Evolutionary conservation across 2,888 invertebrate genomes (phyloP), one percentile per base, ranked within the genome.

Genomic region (Oeneis ivallda): DNA sequence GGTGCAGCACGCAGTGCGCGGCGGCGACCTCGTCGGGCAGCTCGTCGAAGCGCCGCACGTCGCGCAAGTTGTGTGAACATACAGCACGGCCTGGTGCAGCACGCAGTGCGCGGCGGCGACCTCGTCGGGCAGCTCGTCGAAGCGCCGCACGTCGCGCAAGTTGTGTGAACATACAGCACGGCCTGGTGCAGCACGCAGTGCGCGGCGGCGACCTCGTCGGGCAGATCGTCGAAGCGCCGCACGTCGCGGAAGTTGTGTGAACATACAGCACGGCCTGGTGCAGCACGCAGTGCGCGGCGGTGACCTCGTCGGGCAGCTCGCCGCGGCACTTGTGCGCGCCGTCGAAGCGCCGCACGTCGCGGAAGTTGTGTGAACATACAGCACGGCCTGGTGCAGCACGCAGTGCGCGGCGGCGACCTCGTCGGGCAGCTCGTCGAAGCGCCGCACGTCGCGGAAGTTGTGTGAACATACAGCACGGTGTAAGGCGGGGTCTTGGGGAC

Each of bases 101-200:
- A 26, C 26, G 26, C 26, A 26, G 26, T 91, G 89, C 0, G 89
- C 84, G 0, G 81, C 83, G 0, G 91, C 86, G 0, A 91, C 89
- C 59, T 91, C 91, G 57, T 91, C 91, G 0, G 91, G 91, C 19
- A 91, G 69, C 60, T 89, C 85, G 39, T 83, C 81, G 49, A 81
- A 79, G 62, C 91, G 91, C 26, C 26, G 26, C 26, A 84, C 80
- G 47, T 92, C 91, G 53, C 86, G 83, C 61, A 92, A 91, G 72
- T 92, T 91, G 58, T 78, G 91, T 84, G 10, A 91, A 26, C 26
- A 5, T 26, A 91, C 91, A 91, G 79, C 6, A 91, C 89, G 50
- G 89, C 90, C 69, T 90, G 91, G 63, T 91, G 91, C 52, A 91
- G 70, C 41, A 91, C 81, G 66, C 91, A 91, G 66, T 91, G 89